Evolutionary conservation across 2,888 invertebrate genomes (phyloP).

Genomic region (Trisateles emortualis): DNA sequence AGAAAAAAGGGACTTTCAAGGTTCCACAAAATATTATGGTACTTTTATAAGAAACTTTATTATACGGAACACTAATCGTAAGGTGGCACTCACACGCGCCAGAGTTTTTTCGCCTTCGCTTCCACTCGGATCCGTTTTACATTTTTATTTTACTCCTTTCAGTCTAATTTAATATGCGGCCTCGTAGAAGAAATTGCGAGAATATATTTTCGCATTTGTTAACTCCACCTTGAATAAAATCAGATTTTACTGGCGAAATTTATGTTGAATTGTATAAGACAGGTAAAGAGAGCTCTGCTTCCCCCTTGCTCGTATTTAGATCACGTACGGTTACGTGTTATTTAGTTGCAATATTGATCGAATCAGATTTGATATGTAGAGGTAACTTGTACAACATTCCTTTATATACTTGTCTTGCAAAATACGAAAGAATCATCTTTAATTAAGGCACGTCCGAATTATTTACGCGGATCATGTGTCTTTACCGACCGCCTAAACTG

Average conservation of each 20-base stretch:
- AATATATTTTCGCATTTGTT: conserved; percentile 76
- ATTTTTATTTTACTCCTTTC: conserved; percentile 80
- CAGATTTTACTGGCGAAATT: conserved; percentile 61
- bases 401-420: background rate
- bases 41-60: conserved; percentile 34
- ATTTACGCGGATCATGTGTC: conserved; percentile 31
- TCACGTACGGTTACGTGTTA: conserved; percentile 39
- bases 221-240: conserved; percentile 70
- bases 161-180: conserved; percentile 80
- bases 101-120: conserved; percentile 63
- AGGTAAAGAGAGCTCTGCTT: conserved; percentile 38
- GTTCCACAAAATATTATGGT: conserved; percentile 36
- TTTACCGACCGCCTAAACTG: conserved; percentile 53
- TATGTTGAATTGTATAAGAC: conserved; percentile 58
- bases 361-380: background rate
- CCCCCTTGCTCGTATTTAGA: conserved; percentile 31
- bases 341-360: conserved; percentile 35
- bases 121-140: conserved; percentile 71
- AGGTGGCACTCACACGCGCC: conserved; percentile 51
- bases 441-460: conserved; percentile 16
- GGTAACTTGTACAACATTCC: background rate
- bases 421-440: background rate
- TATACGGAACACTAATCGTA: conserved; percentile 50
- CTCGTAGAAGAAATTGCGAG: conserved; percentile 73
- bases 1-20: conserved; percentile 37